Conservation (phyloP, 92 coral and sea anemone genomes). For the Blastomussa wellsi region DNA sequence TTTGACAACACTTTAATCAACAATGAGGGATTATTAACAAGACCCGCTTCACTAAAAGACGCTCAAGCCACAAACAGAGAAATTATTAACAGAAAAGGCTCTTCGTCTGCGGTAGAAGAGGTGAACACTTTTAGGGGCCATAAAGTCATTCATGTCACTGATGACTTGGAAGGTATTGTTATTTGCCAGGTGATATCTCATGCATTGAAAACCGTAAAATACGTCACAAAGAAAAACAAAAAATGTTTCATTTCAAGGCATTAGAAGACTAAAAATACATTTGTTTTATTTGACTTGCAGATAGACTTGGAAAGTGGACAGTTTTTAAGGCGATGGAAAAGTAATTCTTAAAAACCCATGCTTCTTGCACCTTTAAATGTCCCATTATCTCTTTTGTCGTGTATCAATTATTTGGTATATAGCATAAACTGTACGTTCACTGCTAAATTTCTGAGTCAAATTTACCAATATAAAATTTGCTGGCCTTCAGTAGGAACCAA, state of each 20-base stretch:
- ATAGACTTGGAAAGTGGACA: conserved; percentile 65
- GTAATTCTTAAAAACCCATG: conserved; percentile 32
- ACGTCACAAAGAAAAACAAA: not conserved
- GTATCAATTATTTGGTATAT: too few relatives aligned
- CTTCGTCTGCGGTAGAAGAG: not conserved
- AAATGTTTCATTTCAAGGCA: not conserved
- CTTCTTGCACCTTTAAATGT: not conserved
- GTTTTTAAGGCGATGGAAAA: conserved; percentile 63
- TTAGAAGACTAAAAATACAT: not conserved
- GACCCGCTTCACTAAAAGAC: not conserved
- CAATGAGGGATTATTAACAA: not conserved
- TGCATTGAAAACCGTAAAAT: not conserved
- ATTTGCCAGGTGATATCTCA: not conserved
- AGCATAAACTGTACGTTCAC: too few relatives aligned
- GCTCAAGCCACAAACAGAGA: conserved; percentile 13
- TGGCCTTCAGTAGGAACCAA: too few relatives aligned
- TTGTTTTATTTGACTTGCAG: conserved; percentile 13
- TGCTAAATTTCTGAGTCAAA: too few relatives aligned
- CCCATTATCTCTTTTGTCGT: too few relatives aligned
- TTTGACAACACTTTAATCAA: conserved; percentile 12
- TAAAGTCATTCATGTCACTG: conserved; percentile 19
- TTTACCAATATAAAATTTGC: too few relatives aligned
- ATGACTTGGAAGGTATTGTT: conserved; percentile 38
- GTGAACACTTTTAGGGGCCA: conserved; percentile 29
- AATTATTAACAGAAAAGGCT: not conserved